Percentiles rank a stretch among this genome's conserved stretches.
These are phyloP conservation scores for Synanceia verrucosa DNA, from an alignment of 2,797 vertebrate species.

Conservation along the genomic window DNA sequence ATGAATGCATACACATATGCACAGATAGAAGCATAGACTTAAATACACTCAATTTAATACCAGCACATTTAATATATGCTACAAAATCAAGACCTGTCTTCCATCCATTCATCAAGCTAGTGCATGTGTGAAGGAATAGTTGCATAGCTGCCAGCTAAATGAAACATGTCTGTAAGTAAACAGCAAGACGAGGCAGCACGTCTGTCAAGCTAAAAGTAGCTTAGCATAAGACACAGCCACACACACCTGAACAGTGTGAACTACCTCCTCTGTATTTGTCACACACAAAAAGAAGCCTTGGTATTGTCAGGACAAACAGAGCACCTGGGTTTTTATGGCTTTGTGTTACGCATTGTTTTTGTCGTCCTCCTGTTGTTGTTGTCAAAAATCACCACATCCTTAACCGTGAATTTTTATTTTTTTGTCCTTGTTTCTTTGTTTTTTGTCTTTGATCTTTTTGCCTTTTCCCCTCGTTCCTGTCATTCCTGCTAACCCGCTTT, in stretches of 20 bases:
- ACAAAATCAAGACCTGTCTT: no score
- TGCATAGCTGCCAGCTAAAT: not conserved
- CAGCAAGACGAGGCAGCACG: not conserved
- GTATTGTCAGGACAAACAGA: not conserved
- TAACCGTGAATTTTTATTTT: slow-evolving; percentile 78
- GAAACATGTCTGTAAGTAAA: not conserved
- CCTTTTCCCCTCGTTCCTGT: slow-evolving; percentile 63
- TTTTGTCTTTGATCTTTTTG: slow-evolving; percentile 71
- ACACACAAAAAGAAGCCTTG: not conserved
- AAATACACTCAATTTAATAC: no score
- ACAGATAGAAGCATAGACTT: no score
- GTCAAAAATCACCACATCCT: slow-evolving; percentile 72
- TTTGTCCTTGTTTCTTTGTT: slow-evolving; percentile 72
- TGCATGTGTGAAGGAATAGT: not conserved
- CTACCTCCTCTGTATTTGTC: not conserved
- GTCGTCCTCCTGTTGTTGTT: slow-evolving; percentile 69
- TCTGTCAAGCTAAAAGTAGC: not conserved
- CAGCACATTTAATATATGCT: no score
- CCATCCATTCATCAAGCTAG: not conserved
- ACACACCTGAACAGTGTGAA: not conserved
- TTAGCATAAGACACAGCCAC: not conserved
- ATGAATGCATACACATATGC: no score
- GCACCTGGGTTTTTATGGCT: slow-evolving; percentile 22
- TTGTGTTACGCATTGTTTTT: slow-evolving; percentile 45
- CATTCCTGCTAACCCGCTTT: slow-evolving; percentile 54